Base-by-base conservation (phyloP, 2,113 vertebrate genomes). In the Channa maculata region DNA sequence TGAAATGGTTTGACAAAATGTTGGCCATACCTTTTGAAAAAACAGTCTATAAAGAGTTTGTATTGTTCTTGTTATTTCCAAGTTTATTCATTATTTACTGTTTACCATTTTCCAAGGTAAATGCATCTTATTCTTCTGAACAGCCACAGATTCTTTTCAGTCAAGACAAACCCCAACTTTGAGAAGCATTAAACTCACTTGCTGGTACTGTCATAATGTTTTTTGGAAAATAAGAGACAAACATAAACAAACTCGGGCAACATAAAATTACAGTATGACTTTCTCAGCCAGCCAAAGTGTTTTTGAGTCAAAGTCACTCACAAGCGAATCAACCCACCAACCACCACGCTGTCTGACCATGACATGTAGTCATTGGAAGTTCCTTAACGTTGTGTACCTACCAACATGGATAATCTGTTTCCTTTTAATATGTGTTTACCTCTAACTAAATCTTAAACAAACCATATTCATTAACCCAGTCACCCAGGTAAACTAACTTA, bases 1-100 rank as follows among this genome's bases (percentile, higher is more conserved):
- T 62, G 15, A 52, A 6, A 39, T 8, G 65, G 14, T 9, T 60
- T 41, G 39, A 7, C 6, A 7, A 41, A 7, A 44, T 37, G 13
- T 11, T 33, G 71, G 33, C 69, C n/a, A 51, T 44, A 55, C 5
- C 9, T 62, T 66, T 55, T 24, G 24, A 33, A 63, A 55, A 65
- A 76, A 52, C 1, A 6, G 53, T 5, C 14, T 9, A 54, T 36
- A 11, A 5, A 13, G 13, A 52, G 24, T 51, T 52, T 41, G 6
- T 58, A 39, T 57, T 39, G 6, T 60, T 2, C 24, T 45, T 36
- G 4, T 54, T 36, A 43, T 10, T 10, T 24, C 24, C 24, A 24
- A 24, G 24, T 24, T 51, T 24, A 10, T 9, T 51, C 9, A 8
- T n/a, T 15, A 15, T 37, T 24, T 41, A 33, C 13, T 52, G 14